Evolutionary conservation across 1,140 invertebrate genomes (phyloP), one percentile per base, ranked within the genome.

Genomic region (Zeugodacus cucurbitae): DNA sequence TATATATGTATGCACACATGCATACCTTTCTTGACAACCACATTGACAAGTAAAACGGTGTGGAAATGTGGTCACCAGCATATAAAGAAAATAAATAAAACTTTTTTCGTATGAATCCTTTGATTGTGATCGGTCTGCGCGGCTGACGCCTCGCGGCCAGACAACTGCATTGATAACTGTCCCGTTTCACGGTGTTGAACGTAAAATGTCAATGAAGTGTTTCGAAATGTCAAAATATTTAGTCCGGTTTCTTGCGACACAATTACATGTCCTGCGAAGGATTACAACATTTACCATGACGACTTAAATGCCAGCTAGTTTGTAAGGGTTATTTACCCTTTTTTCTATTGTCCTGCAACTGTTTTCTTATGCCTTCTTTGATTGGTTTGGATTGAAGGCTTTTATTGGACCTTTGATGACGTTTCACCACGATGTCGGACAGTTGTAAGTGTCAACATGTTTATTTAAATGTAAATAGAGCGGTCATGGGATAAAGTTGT

Each of bases 391-490:
- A n/a, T n/a, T 8, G 0, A 48, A 29, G 7, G 44, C 64, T 87
- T 41, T 10, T 58, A 64, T 87, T 82, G 22, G 20, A 22, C 41
- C 41, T 48, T 1, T 37, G 41, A 29, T 82, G 11, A 48, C 26
- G 41, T 82, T 44, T 26, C 41, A 17, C 10, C 37, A 48, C 74
- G n/a, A n/a, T n/a, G 22, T 82, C 41, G 74, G 74, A 82, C 74
- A 82, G 74, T 82, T 82, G 74, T 82, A 82, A 82, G 74, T 82
- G 74, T 82, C 74, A 82, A 82, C 74, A 82, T 82, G 74, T 82
- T 82, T 82, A 82, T 82, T 82, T 54, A 82, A 48, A 82, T 82
- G 41, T 82, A 82, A 82, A 82, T 82, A 82, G 2, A 22, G 74
- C 74, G 41, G 74, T 48, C 74, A 82, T 44, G 41, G 74, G 41